These are phyloP conservation scores for Polymixis flavicincta DNA, from an alignment of 2,888 invertebrate species.

Conservation along the genomic window DNA sequence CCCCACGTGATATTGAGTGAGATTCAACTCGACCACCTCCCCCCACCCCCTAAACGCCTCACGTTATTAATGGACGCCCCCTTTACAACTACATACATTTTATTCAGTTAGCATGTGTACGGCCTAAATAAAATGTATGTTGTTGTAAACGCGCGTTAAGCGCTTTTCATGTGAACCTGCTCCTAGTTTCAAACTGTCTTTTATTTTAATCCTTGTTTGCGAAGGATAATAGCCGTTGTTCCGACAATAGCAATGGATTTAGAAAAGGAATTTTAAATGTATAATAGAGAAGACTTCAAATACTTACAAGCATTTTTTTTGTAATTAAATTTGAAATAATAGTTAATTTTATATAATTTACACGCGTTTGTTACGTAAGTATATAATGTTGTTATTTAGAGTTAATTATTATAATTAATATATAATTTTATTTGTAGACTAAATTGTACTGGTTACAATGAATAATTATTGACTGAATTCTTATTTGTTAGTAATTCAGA, in stretches of 20 bases:
- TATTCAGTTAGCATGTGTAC: too few relatives aligned
- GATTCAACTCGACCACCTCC: too few relatives aligned
- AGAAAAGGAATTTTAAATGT: too few relatives aligned
- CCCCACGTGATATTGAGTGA: too few relatives aligned
- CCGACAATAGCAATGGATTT: background rate
- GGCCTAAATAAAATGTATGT: too few relatives aligned
- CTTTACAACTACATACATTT: too few relatives aligned
- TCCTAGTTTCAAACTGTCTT: background rate
- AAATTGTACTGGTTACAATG: conserved; percentile 76
- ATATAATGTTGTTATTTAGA: conserved; percentile 54
- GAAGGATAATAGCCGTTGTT: background rate
- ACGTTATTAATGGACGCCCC: too few relatives aligned
- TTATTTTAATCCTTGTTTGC: background rate
- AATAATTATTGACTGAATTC: conserved; percentile 53
- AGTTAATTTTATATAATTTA: conserved; percentile 58
- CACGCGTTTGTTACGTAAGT: conserved; percentile 67
- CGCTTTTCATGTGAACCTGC: too few relatives aligned
- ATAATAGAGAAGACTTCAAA: background rate
- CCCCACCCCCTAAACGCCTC: too few relatives aligned
- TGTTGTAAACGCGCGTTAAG: too few relatives aligned
- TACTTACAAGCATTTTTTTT: background rate
- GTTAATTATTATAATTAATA: conserved; percentile 43
- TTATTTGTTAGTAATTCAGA: conserved; percentile 16
- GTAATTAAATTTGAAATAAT: background rate
- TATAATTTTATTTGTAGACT: conserved; percentile 62